Base-by-base conservation (phyloP, 2,113 vertebrate genomes). In the Romanogobio albipinnatus region DNA sequence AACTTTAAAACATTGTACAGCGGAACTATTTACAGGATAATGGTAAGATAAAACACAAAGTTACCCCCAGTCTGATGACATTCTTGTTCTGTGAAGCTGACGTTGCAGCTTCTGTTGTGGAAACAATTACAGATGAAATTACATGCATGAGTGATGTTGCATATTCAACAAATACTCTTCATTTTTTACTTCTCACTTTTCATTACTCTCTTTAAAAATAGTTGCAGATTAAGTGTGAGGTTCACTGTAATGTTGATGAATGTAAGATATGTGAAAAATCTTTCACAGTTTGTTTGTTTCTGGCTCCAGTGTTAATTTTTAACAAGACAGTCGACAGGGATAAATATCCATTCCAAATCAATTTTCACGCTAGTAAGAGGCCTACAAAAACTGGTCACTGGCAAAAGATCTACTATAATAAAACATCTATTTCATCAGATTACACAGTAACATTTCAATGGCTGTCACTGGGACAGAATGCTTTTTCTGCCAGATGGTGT, bases 21-120 rank as follows among this genome's bases (percentile, higher is more conserved):
- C 17, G 22, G 39, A 68, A 9, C 5, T 2, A 1, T 15, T 2
- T 83, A 59, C 1, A 64, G 1, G 1, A 71, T 71, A 7, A 39
- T 15, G 22, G 24, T 53, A 11, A 6, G 26, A 29, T 36, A 49
- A 56, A 10, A 22, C 5, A 4, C 59, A 64, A 61, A 64, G 47
- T 70, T 64, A 86, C 77, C 82, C 73, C 74, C 56, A 85, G 26
- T 86, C 77, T 71, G 64, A 77, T 62, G 83, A 49, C 15, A 78
- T 33, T 43, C 51, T 49, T 78, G 9, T 56, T 73, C 26, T 70
- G 75, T 4, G 33, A 56, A 53, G 84, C 15, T 82, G 87, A 77
- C 9, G 78, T 45, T 81, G 51, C n/a, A 79, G 70, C 73, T 43
- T 88, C 87, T 88, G 62, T 86, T 24, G 6, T 8, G 45, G n/a